A percentile compares a stretch with the other conserved stretches of the same genome.
Conservation (phyloP, 2,113 vertebrate species). For the Camelus bactrianus region DNA sequence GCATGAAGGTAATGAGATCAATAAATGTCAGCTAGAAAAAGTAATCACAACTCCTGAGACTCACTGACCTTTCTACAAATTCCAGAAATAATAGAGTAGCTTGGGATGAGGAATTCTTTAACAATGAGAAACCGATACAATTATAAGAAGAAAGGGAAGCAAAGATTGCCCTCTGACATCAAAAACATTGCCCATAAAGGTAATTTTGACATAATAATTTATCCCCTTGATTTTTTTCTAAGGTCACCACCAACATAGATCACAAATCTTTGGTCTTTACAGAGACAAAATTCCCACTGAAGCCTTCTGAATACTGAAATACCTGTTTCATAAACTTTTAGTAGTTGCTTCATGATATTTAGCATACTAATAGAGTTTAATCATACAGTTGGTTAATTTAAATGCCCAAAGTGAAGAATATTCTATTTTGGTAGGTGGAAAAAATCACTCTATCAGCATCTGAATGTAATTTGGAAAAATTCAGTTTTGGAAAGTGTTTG, state of each 20-base stretch:
- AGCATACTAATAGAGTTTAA: constrained; percentile 68
- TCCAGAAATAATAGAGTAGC: constrained; percentile 90
- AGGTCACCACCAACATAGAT: constrained; percentile 61
- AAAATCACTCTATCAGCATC: constrained; percentile 61
- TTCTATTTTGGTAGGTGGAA: constrained; percentile 17
- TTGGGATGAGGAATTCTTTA: constrained; percentile 87
- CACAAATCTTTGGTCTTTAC: constrained; percentile 66
- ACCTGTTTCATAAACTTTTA: constrained; percentile 35
- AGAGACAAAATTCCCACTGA: constrained; percentile 63
- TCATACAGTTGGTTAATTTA: constrained; percentile 45
- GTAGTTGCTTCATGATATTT: constrained; percentile 33
- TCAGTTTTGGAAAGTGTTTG: constrained; percentile 37
- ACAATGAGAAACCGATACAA: constrained; percentile 86
- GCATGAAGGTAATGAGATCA: constrained; percentile 92
- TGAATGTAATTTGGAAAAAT: constrained; percentile 70
- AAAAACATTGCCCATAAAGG: constrained; percentile 78
- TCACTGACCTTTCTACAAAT: constrained; percentile 92
- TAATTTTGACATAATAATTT: constrained; percentile 81
- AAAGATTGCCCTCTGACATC: constrained; percentile 78
- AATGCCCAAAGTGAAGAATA: constrained; percentile 48
- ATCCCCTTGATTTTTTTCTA: constrained; percentile 79
- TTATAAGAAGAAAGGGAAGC: constrained; percentile 82
- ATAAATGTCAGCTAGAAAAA: constrained; percentile 94
- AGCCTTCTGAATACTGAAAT: constrained; percentile 41
- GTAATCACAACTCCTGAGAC: constrained; percentile 92